Evolutionary conservation across 2,888 invertebrate species (phyloP).

Genomic region (Brassicogethes aeneus): DNA sequence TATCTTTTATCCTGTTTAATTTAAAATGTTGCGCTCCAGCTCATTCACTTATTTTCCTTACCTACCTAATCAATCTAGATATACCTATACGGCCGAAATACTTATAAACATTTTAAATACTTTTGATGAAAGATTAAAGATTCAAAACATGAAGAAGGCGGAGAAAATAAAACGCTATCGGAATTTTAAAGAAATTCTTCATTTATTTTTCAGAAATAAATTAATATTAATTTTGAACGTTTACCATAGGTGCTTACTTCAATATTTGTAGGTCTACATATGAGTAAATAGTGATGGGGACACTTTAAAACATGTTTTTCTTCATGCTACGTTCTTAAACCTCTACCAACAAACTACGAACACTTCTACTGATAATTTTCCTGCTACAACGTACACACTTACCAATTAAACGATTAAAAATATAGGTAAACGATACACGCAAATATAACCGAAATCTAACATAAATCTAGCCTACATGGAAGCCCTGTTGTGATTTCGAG

Average conservation of each 20-base stretch:
- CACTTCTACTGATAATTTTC: slow-evolving; percentile 13
- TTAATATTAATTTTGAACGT: slow-evolving; percentile 23
- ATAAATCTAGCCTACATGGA: slow-evolving; percentile 17
- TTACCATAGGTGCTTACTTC: too few relatives aligned
- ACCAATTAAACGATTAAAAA: slow-evolving; percentile 15
- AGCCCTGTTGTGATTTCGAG: slow-evolving; percentile 12
- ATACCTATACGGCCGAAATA: too few relatives aligned
- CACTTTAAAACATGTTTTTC: slow-evolving; percentile 22
- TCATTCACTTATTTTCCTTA: too few relatives aligned
- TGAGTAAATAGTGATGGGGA: too few relatives aligned
- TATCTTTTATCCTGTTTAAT: too few relatives aligned
- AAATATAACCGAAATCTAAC: slow-evolving; percentile 17
- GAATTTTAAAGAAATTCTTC: not conserved
- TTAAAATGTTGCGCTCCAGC: too few relatives aligned
- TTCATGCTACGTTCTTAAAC: slow-evolving; percentile 12
- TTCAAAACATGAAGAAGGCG: not conserved
- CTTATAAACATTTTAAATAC: not conserved
- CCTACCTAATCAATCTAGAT: too few relatives aligned
- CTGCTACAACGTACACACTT: slow-evolving; percentile 18
- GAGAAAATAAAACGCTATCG: not conserved
- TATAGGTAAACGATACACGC: slow-evolving; percentile 19
- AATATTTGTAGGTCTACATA: too few relatives aligned
- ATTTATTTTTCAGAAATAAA: too few relatives aligned
- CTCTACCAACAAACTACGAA: slow-evolving; percentile 7
- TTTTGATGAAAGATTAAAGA: not conserved